Evolutionary conservation across 2,888 invertebrate genomes (phyloP), one percentile per base, ranked within the genome.

Genomic region (Tetrapedia diversipes): DNA sequence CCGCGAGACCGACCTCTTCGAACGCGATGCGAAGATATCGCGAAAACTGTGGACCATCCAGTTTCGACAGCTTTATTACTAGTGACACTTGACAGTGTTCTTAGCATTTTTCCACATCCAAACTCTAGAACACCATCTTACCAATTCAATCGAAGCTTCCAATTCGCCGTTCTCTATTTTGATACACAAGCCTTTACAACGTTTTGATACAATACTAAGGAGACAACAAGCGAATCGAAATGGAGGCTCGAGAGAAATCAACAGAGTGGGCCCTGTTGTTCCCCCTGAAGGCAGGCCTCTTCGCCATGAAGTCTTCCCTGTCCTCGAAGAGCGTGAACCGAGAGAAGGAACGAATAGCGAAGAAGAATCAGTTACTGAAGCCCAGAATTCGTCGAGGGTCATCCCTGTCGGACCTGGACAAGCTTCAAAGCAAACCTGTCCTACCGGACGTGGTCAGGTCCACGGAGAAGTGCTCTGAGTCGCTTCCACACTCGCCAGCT

Each of bases 321-420:
- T 91, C 91, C 2, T 88, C 88, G 43, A 89, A 79, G 73, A 90
- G 85, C 73, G 87, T 88, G n/a, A 84, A 81, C 34, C 85, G 87
- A 0, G 89, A 90, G 37, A 87, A 84, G 10, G 88, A 88, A 24
- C 83, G 86, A 24, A 61, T 82, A 3, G 57, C 41, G n/a, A 83
- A 75, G 54, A 86, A 86, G 39, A 77, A 79, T 43, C 66, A 73
- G 1, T 79, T 82, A 4, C 67, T 81, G 3, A 85, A 86, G 14
- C 83, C 87, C 56, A 92, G 94, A 56, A 95, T 95, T 82, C 94
- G 95, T 6, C 93, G 96, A 0, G 95, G 95, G 0, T 95, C 95
- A 0, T 95, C 95, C 83, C 93, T 96, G 92, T 95, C 95, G 2
- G 95, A 96, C 86, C 92, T 96, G 86, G 95, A 95, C 89, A 95